phyloP scores from a whole-genome alignment of 2,113 vertebrate species.

The Narcine bancroftii region DNA sequence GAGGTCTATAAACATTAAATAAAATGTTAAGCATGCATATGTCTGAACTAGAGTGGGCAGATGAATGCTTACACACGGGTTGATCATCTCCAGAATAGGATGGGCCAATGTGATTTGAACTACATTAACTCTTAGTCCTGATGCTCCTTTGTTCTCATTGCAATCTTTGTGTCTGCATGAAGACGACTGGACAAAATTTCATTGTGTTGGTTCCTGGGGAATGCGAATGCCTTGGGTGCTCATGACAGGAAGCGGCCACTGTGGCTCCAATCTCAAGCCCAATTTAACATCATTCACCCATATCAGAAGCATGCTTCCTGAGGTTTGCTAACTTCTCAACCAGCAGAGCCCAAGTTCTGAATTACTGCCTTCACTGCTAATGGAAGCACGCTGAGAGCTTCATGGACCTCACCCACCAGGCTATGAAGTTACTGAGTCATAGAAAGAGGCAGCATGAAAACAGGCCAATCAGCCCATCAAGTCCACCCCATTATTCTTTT shows the following conservation, averaged over 20 bases:
- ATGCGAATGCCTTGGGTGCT: not conserved
- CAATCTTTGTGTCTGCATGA: not conserved
- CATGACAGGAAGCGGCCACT: not conserved
- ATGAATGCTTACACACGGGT: not conserved
- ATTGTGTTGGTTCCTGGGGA: not conserved
- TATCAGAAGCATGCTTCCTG: not conserved
- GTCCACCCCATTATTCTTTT: too few species aligned
- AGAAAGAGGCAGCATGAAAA: too few species aligned
- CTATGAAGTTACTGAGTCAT: too few species aligned
- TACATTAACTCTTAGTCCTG: not conserved
- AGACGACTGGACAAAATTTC: not conserved
- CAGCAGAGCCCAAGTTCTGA: not conserved
- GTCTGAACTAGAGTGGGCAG: not conserved
- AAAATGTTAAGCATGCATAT: not conserved
- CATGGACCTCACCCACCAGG: not conserved
- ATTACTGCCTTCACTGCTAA: not conserved
- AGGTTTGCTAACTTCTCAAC: not conserved
- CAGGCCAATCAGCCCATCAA: too few species aligned
- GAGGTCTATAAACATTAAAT: not conserved
- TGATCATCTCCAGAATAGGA: too few species aligned
- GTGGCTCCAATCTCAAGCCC: not conserved
- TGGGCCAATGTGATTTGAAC: not conserved
- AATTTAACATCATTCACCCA: not conserved
- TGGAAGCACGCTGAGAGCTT: not conserved
- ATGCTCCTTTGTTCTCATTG: not conserved